A percentile compares a stretch with the other conserved stretches of the same genome.
Evolutionary conservation across 2,797 vertebrate genomes (phyloP).

Genomic region (Siniperca undulata): DNA sequence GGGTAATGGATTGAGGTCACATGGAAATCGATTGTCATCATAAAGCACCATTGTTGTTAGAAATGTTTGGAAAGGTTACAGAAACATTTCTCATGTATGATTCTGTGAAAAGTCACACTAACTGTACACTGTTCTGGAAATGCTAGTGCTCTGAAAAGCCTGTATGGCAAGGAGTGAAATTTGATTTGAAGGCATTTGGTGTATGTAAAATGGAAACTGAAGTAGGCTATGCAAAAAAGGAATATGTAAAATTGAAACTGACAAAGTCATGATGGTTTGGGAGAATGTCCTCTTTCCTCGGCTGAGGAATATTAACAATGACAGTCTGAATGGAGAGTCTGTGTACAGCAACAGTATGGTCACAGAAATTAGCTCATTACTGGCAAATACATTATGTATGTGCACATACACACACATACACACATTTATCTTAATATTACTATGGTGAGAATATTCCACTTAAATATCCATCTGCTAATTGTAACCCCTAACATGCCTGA

Average conservation of each 20-base stretch:
- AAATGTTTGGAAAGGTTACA: constrained; percentile 54
- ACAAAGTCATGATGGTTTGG: constrained; percentile 71
- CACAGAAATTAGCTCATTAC: constrained; percentile 78
- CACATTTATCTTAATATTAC: constrained; percentile 50
- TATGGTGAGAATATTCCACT: constrained; percentile 58
- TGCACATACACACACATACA: constrained; percentile 35
- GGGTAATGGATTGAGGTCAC: constrained; percentile 65
- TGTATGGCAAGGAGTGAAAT: constrained; percentile 44
- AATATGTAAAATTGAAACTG: constrained; percentile 76
- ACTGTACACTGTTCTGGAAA: constrained; percentile 39
- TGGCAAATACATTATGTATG: constrained; percentile 67
- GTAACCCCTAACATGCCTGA: constrained; percentile 45
- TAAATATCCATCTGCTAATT: constrained; percentile 60
- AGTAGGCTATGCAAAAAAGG: constrained; percentile 55
- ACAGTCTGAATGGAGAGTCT: constrained; percentile 73
- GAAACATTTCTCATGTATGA: constrained; percentile 56
- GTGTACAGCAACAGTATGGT: constrained; percentile 66
- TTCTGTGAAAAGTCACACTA: constrained; percentile 53
- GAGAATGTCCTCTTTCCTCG: constrained; percentile 57
- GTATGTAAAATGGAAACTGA: constrained; percentile 55
- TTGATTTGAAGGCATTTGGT: constrained; percentile 64
- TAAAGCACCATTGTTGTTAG: constrained; percentile 46
- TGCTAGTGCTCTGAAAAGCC: constrained; percentile 36
- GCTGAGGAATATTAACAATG: constrained; percentile 69
- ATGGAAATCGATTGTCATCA: constrained; percentile 66